phyloP scores from a whole-genome alignment of 2,797 vertebrate genomes.

The Chloroceryle inda region DNA sequence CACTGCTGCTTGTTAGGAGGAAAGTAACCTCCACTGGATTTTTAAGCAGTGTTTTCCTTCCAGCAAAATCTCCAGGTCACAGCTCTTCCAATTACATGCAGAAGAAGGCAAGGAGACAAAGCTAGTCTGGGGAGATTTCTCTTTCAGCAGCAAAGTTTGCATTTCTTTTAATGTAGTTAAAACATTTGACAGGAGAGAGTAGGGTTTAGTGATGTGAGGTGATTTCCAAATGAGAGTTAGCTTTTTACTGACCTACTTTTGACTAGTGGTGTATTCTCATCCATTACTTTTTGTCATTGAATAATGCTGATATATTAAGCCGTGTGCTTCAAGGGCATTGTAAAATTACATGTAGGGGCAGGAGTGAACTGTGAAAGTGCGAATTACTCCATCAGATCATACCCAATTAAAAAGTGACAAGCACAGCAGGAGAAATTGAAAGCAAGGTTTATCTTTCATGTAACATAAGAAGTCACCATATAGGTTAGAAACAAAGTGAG shows the following conservation, averaged over 20 bases:
- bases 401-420: constrained; percentile 75
- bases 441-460: constrained; percentile 66
- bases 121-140: constrained; percentile 30
- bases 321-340: constrained; percentile 68
- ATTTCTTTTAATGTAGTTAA: constrained; percentile 42
- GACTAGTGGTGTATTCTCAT: constrained; percentile 41
- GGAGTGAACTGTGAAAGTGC: constrained; percentile 64
- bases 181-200: constrained; percentile 23
- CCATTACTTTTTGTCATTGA: constrained; percentile 70
- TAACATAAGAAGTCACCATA: constrained; percentile 49
- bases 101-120: not conserved
- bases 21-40: not conserved
- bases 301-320: constrained; percentile 69
- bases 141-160: constrained; percentile 33
- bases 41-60: constrained; percentile 46
- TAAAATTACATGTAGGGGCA: constrained; percentile 65
- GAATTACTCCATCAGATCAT: constrained; percentile 74
- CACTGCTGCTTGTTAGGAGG: not conserved
- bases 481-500: constrained; percentile 61
- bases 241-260: constrained; percentile 71
- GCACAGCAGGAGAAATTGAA: constrained; percentile 70
- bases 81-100: not conserved
- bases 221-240: constrained; percentile 42
- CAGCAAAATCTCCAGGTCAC: constrained; percentile 33
- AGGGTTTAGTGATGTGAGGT: constrained; percentile 23